A percentile compares a stretch with the other conserved stretches of the same genome.
Conservation (phyloP, 2,888 invertebrate genomes). For the Dorcus hopei region DNA sequence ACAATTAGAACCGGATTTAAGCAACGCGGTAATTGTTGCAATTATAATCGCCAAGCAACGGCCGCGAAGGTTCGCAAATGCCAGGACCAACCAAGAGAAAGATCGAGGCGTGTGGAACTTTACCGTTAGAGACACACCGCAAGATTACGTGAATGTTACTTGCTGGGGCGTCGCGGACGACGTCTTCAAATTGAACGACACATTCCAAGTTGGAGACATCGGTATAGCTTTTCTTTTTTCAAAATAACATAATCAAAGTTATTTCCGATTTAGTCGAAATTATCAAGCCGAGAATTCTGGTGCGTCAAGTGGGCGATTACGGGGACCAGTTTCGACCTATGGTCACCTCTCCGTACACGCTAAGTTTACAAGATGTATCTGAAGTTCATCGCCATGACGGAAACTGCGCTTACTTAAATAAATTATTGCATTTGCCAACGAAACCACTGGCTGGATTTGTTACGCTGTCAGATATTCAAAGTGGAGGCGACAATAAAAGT, state of each 20-base stretch:
- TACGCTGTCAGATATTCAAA: constrained; percentile 56
- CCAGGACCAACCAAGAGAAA: constrained; percentile 54
- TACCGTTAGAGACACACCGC: constrained; percentile 69
- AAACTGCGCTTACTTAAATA: constrained; percentile 51
- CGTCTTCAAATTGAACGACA: constrained; percentile 59
- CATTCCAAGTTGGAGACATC: constrained; percentile 67
- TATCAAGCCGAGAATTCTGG: constrained; percentile 60
- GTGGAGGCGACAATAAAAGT: constrained; percentile 44
- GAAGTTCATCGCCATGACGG: constrained; percentile 59
- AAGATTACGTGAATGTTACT: constrained; percentile 71
- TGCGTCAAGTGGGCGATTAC: constrained; percentile 53
- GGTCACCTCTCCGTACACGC: constrained; percentile 62
- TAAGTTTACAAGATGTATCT: constrained; percentile 65
- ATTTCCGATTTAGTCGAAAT: constrained; percentile 57
- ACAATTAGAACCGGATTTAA: constrained; percentile 37
- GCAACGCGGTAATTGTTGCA: constrained; percentile 50
- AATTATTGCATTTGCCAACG: constrained; percentile 62
- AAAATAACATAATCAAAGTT: not conserved
- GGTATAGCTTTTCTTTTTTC: constrained; percentile 49
- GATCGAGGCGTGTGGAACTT: constrained; percentile 73
- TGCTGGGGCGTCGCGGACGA: constrained; percentile 70
- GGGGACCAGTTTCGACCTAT: constrained; percentile 64
- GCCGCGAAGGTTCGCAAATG: constrained; percentile 54
- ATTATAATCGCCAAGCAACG: constrained; percentile 65
- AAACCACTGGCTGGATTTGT: constrained; percentile 58